Conservation (phyloP, 2,113 vertebrate species). For the Myiagra hebetior region DNA sequence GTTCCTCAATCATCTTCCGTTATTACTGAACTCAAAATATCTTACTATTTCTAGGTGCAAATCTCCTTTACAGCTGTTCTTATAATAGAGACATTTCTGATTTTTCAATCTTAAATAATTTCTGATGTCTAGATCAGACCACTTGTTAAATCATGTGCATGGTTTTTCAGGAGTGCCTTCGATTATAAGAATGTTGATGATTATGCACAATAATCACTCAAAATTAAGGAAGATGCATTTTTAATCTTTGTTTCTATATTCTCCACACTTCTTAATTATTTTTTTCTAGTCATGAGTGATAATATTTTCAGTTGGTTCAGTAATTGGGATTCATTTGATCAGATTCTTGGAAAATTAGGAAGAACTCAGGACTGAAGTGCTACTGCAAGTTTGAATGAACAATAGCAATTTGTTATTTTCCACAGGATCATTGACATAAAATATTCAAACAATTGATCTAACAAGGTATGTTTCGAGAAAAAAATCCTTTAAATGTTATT, state of each 20-base stretch:
- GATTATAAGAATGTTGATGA: slow-evolving; percentile 24
- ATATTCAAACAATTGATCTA: background rate
- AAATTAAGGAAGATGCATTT: slow-evolving; percentile 44
- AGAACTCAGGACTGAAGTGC: slow-evolving; percentile 17
- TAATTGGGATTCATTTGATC: slow-evolving; percentile 55
- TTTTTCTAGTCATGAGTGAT: slow-evolving; percentile 56
- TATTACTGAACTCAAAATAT: background rate
- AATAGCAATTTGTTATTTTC: slow-evolving; percentile 15
- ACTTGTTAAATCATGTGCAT: slow-evolving; percentile 24
- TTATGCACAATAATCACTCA: slow-evolving; percentile 42
- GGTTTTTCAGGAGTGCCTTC: slow-evolving; percentile 42
- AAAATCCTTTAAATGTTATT: background rate
- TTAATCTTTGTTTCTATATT: slow-evolving; percentile 33
- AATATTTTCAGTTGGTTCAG: slow-evolving; percentile 67
- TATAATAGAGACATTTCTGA: background rate
- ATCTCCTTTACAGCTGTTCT: background rate
- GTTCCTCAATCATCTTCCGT: background rate
- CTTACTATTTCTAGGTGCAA: background rate
- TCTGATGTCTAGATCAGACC: background rate
- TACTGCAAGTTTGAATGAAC: slow-evolving; percentile 17
- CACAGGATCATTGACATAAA: background rate
- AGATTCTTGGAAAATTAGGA: slow-evolving; percentile 63
- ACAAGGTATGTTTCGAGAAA: background rate
- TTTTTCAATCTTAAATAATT: background rate
- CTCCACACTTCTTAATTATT: slow-evolving; percentile 44